Conservation (phyloP, 1,140 invertebrate species). For the Drosophila seguyi region DNA sequence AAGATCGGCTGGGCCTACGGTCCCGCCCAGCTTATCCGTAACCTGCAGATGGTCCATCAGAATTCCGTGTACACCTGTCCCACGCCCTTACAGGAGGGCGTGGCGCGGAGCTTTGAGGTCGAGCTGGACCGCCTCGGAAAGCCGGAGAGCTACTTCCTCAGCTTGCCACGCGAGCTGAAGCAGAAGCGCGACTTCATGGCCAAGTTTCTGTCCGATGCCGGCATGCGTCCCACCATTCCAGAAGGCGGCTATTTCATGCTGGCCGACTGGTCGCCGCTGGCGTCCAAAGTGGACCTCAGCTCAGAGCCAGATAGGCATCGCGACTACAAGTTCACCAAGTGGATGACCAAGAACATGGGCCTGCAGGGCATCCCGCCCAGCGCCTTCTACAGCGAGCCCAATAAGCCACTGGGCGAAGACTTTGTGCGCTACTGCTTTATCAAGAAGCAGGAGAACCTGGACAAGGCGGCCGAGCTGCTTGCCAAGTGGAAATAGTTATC, state of each 20-base stretch:
- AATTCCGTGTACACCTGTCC: conserved; percentile 96
- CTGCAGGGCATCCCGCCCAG: conserved; percentile 97
- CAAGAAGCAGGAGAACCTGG: conserved; percentile 93
- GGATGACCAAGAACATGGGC: conserved; percentile 97
- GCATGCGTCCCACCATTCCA: conserved; percentile 96
- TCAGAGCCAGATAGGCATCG: conserved; percentile 90
- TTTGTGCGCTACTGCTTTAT: conserved; percentile 97
- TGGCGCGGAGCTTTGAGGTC: conserved; percentile 95
- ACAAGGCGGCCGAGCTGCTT: conserved; percentile 89
- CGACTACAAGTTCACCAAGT: conserved; percentile 97
- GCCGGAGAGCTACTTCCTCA: conserved; percentile 94
- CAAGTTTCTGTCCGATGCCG: conserved; percentile 91
- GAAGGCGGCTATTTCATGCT: conserved; percentile 99
- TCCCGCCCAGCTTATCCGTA: conserved; percentile 91
- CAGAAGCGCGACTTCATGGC: conserved; percentile 95
- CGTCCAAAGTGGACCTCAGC: conserved; percentile 88
- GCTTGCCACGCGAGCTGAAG: conserved; percentile 91
- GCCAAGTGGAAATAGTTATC: conserved; percentile 86
- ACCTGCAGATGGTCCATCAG: conserved; percentile 96
- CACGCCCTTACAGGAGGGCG: conserved; percentile 96
- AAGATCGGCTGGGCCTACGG: conserved; percentile 99
- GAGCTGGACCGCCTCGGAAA: conserved; percentile 91
- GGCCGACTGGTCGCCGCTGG: conserved; percentile 94
- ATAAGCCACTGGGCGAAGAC: conserved; percentile 95
- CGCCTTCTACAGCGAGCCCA: conserved; percentile 94